Evolutionary conservation across 2,888 invertebrate species (phyloP).

Genomic region (Salticus scenicus): DNA sequence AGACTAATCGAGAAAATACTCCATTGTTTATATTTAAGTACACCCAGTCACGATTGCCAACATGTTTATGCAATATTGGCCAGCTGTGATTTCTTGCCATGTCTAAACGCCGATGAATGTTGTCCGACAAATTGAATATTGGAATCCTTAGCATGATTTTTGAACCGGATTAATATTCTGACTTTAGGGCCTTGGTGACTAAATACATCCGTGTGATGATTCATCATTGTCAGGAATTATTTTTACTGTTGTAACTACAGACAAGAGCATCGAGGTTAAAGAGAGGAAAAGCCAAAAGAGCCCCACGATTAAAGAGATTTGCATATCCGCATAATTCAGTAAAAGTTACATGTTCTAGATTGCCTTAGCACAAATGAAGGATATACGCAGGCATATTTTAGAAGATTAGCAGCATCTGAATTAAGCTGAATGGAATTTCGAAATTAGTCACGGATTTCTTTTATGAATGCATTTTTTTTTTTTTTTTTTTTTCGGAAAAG

Average conservation of each 20-base stretch:
- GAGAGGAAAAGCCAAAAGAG: background rate
- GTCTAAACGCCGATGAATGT: too few relatives aligned
- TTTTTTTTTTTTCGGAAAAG: too few relatives aligned
- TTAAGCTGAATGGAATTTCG: too few relatives aligned
- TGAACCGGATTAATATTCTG: background rate
- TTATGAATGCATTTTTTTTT: too few relatives aligned
- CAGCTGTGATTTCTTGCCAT: too few relatives aligned
- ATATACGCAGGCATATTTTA: too few relatives aligned
- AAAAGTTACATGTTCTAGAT: background rate
- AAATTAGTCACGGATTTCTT: too few relatives aligned
- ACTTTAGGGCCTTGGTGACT: background rate
- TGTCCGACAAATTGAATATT: constrained; percentile 2
- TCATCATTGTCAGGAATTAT: background rate
- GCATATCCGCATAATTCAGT: background rate
- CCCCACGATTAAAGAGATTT: background rate
- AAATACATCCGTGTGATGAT: background rate
- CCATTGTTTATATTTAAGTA: background rate
- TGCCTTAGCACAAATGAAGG: too few relatives aligned
- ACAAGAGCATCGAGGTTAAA: background rate
- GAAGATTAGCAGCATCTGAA: too few relatives aligned
- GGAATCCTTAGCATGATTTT: background rate
- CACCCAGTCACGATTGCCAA: background rate
- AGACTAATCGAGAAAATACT: background rate
- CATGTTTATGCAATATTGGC: too few relatives aligned
- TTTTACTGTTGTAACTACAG: background rate